phyloP scores from a whole-genome alignment of 2,797 vertebrate genomes.

The Bucorvus abyssinicus region DNA sequence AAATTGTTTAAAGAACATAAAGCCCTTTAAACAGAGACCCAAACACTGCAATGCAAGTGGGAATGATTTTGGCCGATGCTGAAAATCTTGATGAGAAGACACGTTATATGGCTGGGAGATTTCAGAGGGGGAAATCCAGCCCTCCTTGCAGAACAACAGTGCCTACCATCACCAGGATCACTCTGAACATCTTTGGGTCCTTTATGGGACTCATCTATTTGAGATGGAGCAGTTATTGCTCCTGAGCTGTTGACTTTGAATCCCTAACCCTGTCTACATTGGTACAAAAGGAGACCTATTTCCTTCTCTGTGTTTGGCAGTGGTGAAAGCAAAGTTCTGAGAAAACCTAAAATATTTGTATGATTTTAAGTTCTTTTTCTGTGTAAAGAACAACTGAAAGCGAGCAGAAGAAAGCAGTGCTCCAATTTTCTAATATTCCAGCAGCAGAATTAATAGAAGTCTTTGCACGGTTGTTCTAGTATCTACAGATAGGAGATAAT shows the following conservation, averaged over 20 bases:
- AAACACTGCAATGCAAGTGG: not conserved
- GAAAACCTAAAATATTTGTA: not conserved
- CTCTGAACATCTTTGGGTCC: not conserved
- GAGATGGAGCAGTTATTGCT: not conserved
- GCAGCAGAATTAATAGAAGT: conserved; percentile 78
- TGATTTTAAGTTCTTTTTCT: not conserved
- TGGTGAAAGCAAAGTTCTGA: not conserved
- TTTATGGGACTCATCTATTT: not conserved
- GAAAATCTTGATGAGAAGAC: not conserved
- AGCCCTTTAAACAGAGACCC: not conserved
- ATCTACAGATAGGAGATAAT: conserved; percentile 85
- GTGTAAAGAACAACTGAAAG: conserved; percentile 67
- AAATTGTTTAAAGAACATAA: not conserved
- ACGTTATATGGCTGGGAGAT: not conserved
- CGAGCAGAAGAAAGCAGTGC: not conserved
- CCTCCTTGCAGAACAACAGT: not conserved
- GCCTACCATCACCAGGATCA: not conserved
- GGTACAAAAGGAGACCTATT: not conserved
- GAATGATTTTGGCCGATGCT: not conserved
- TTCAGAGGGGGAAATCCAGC: not conserved
- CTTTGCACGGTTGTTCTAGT: conserved; percentile 80
- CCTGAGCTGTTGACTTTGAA: not conserved
- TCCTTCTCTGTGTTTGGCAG: not conserved
- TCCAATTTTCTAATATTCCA: conserved; percentile 32
- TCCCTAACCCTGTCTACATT: not conserved